Base-by-base conservation (phyloP, 2,888 invertebrate genomes). In the Erpobdella octoculata region DNA sequence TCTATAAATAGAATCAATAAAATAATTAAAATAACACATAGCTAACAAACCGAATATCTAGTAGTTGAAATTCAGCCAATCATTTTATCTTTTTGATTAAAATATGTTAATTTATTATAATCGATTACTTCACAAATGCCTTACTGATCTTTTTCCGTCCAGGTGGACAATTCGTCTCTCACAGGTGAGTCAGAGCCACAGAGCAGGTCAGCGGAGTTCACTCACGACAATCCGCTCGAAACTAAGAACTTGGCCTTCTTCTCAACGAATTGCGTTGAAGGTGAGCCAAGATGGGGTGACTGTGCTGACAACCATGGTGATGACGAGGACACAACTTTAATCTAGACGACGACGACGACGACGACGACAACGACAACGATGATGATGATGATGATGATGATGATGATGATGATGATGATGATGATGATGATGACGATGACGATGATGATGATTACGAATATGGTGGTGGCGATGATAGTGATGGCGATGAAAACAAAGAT, bases 231-330 rank as follows among this genome's bases (percentile, higher is more conserved):
- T 81, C 88, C 89, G 1, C 79, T 91, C 41, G 91, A 91, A 81
- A 89, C 91, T 0, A 87, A 87, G 78, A 92, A 92, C 79, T 84
- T 92, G 80, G 89, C 88, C 0, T 91, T 91, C 81, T 91, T 90
- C 81, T 88, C 90, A 12, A 91, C 91, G 31, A 90, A 89, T 74
- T 89, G 90, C 37, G 88, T 89, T 0, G 90, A 91, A 82, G 91
- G 91, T 81, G 31, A 36, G 9, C 33, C 9, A n/a, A 9, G 12
- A 9, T 28, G 59, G 21, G 18, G 46, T 18, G 15, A 46, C 15
- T 15, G 46, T 15, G 46, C 18, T 46, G 46, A 18, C 18, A 46
- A 18, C 18, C 18, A 46, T 53, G 8, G 3, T 53, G 28, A 25
- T 53, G 28, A 28, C 53, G 8, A 6, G 53, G 28, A 28, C 21